Evolutionary conservation across 1,140 invertebrate species (phyloP).

Genomic region (Pseudomyrmex flavicornis): DNA sequence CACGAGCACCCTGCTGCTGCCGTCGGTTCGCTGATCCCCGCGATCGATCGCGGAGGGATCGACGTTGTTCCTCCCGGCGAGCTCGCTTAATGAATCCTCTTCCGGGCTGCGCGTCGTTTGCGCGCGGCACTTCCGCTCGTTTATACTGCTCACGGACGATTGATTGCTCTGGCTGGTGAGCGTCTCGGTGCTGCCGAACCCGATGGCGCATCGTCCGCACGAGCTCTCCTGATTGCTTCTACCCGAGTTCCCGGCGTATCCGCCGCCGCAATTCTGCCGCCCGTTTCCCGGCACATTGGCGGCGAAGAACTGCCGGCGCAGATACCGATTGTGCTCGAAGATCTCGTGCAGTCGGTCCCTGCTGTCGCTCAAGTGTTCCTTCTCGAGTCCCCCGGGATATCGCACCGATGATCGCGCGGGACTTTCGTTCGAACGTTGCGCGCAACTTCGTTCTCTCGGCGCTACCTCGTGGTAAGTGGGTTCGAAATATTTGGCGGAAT

Average conservation of each 20-base stretch:
- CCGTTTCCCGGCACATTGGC: conserved; percentile 63
- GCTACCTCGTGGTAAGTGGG: background rate
- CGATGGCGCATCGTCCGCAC: conserved; percentile 49
- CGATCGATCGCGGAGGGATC: background rate
- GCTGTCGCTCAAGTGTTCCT: conserved; percentile 75
- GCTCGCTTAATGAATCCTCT: conserved; percentile 21
- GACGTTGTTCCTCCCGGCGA: background rate
- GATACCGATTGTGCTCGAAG: conserved; percentile 81
- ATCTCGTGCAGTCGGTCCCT: conserved; percentile 82
- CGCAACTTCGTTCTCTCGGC: background rate
- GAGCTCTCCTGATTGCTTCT: background rate
- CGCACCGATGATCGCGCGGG: background rate
- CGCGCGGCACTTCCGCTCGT: conserved; percentile 77
- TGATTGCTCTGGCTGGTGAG: conserved; percentile 83
- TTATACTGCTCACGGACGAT: conserved; percentile 79
- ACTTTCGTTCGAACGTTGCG: background rate
- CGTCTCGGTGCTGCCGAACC: conserved; percentile 84
- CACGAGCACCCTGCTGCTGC: conserved; percentile 37
- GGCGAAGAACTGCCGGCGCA: conserved; percentile 81
- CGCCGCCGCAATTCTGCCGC: background rate
- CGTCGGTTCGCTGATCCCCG: background rate
- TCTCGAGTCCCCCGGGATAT: background rate
- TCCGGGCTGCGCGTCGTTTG: conserved; percentile 77
- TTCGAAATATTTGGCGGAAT: background rate
- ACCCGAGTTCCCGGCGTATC: background rate